Base-by-base conservation (phyloP, 2,113 vertebrate species). In the Vireo altiloquus region DNA sequence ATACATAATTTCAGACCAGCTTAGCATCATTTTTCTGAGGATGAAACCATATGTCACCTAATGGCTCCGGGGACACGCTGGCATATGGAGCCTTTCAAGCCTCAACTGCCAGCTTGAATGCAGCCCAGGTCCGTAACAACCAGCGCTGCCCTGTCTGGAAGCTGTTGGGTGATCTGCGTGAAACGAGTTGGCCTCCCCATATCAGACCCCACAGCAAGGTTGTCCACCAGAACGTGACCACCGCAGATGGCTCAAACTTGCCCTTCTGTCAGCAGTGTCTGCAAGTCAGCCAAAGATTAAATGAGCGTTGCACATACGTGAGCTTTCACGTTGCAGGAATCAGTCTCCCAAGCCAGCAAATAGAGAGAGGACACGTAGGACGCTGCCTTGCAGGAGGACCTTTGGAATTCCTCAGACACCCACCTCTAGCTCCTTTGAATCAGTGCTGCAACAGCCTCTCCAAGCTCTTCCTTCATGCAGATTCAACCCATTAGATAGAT, bases 41-140 rank as follows among this genome's bases (percentile, higher is more conserved):
- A 65, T 77, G 46, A 91, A 95, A 94, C 66, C 91, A 82, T 94
- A 95, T 95, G 94, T 91, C 94, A 92, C 63, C 49, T 82, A 92
- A 77, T 86, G 78, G 66, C 91, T 82, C 82, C 47, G 78, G 84
- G 90, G 93, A 94, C 42, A 74, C 49, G 3, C 23, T 74, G 82
- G 46, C 93, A 95, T 88, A 94, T 39, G 82, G 87, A 85, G 59
- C 46, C 33, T 82, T 85, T 80, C 84, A 70, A 28, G 70, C 59
- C 72, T 50, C 77, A 61, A 57, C 37, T 77, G 76, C 47, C 63
- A 61, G 81, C 50, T 92, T 94, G 89, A 95, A 95, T 76, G 23
- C 76, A 52, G 49, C 81, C 91, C 91, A 92, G 84, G 33, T 50
- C 93, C 4, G 1, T 39, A 79, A 69, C 46, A 83, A 61, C 65